Conservation (phyloP, 1,140 invertebrate species). For the Orchesella cincta region DNA sequence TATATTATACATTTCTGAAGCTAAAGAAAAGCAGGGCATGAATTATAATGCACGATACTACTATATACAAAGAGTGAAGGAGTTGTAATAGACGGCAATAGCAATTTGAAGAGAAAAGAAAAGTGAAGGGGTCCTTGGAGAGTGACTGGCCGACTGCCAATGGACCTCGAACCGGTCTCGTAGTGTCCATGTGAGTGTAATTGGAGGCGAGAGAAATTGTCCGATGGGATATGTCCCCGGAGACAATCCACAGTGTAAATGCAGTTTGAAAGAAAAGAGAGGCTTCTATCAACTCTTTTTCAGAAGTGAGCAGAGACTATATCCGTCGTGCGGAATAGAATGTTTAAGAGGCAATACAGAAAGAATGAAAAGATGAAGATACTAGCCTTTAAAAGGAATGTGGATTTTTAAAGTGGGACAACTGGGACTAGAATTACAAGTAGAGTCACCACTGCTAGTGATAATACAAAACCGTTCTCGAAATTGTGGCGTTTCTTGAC, state of each 20-base stretch:
- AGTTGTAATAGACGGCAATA: neutral
- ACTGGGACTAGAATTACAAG: constrained; percentile 1
- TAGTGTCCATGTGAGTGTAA: constrained; percentile 24
- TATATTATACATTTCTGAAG: too few species aligned
- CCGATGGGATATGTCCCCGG: constrained; percentile 12
- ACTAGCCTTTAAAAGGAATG: constrained; percentile 12
- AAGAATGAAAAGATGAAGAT: neutral
- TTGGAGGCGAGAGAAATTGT: constrained; percentile 27
- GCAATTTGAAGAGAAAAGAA: constrained; percentile 17
- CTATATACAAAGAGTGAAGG: neutral
- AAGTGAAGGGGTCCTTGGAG: constrained; percentile 21
- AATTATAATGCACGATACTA: neutral
- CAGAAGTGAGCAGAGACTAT: neutral
- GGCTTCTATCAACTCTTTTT: neutral
- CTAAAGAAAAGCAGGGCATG: too few species aligned
- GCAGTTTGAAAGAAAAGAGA: constrained; percentile 1
- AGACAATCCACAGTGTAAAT: neutral
- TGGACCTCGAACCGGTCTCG: neutral
- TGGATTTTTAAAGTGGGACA: constrained; percentile 26
- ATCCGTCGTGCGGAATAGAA: neutral
- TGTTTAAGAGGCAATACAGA: neutral
- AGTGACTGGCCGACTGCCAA: constrained; percentile 15
- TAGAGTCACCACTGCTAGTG: constrained; percentile 2
- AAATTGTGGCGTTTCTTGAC: constrained; percentile 25
- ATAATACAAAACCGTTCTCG: neutral